Percentiles rank a stretch among this genome's conserved stretches.
phyloP scores from a whole-genome alignment of 2,113 vertebrate species.

The Noturus placidus region DNA sequence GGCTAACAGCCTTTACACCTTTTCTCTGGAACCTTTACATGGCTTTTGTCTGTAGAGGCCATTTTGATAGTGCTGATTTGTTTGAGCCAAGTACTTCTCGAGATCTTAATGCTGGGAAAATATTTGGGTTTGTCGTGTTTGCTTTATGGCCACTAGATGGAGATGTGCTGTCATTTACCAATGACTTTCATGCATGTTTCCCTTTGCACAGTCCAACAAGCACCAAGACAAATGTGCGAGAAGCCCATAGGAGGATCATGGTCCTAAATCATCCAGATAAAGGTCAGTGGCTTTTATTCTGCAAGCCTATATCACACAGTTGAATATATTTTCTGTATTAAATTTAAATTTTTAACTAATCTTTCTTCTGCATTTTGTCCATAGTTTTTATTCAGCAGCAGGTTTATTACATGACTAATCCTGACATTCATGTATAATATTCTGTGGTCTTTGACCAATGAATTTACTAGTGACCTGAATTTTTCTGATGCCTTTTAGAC shows the following conservation, averaged over 20 bases:
- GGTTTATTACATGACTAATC: not conserved
- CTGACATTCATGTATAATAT: not conserved
- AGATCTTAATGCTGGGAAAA: not conserved
- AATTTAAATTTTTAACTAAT: not conserved
- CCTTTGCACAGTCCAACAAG: conserved; percentile 76
- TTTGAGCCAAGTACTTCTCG: not conserved
- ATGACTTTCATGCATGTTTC: conserved; percentile 15
- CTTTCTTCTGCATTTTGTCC: not conserved
- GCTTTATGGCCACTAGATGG: conserved; percentile 42
- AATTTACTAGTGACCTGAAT: conserved; percentile 12
- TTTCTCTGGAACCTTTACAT: not conserved
- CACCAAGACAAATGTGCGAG: conserved; percentile 81
- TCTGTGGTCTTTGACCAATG: not conserved
- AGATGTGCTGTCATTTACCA: not conserved
- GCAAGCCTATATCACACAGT: not conserved
- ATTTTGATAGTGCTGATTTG: conserved; percentile 4
- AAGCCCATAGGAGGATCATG: conserved; percentile 88
- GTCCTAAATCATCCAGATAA: conserved; percentile 96
- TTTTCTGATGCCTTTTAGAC: not conserved
- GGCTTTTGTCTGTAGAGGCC: not conserved
- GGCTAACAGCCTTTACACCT: not conserved
- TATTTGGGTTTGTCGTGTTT: not conserved
- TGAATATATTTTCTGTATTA: not conserved
- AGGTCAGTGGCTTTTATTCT: conserved; percentile 71
- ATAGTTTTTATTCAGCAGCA: not conserved